phyloP scores from a whole-genome alignment of 2,113 vertebrate species.

The Mobula birostris region DNA sequence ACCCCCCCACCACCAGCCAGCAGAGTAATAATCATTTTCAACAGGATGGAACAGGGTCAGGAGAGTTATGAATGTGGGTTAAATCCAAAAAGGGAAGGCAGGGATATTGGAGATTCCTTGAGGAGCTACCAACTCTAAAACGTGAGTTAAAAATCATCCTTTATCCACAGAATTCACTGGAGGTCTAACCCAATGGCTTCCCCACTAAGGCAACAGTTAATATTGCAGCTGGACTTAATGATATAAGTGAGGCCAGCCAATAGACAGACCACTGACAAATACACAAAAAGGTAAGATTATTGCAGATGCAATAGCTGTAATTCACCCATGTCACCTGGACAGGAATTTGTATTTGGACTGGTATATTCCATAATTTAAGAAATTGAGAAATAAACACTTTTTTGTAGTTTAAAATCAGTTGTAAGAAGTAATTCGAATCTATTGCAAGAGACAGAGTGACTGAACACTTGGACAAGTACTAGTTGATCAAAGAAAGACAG shows the following conservation, averaged over 20 bases:
- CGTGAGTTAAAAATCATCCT: too few species aligned
- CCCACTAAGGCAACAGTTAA: neutral
- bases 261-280: neutral
- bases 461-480: constrained; percentile 29
- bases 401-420: neutral
- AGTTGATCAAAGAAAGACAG: constrained; percentile 26
- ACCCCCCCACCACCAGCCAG: too few species aligned
- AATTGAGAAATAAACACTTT: neutral
- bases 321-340: neutral
- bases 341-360: neutral
- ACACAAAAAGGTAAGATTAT: neutral
- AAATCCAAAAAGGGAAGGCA: neutral
- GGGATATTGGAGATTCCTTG: neutral
- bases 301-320: neutral
- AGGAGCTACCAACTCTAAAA: neutral
- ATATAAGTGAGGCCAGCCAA: neutral
- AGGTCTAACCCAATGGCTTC: neutral
- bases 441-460: constrained; percentile 30
- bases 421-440: neutral
- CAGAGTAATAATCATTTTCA: neutral
- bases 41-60: too few species aligned
- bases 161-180: neutral
- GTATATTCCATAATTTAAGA: neutral
- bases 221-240: neutral
- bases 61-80: neutral